Evolutionary conservation across 2,797 vertebrate species (phyloP).

Genomic region (Mormyrus proboscirostris): DNA sequence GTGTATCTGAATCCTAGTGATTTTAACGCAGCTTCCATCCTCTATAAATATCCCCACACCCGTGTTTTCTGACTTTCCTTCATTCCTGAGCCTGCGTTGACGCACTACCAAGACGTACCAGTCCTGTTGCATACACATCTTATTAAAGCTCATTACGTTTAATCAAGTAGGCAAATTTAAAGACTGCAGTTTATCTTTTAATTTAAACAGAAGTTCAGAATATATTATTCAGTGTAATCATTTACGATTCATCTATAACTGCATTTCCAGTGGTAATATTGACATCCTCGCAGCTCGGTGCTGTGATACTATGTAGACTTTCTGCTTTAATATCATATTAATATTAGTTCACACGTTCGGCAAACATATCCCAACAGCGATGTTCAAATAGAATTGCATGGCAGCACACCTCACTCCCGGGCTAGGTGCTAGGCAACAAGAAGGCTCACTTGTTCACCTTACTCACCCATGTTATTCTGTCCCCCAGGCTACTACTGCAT

Average conservation of each 20-base stretch:
- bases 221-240: not conserved
- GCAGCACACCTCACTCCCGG: not conserved
- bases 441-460: not conserved
- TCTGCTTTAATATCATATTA: not conserved
- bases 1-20: constrained; percentile 6
- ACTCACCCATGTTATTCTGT: not conserved
- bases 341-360: constrained; percentile 3
- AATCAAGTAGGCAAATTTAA: not conserved
- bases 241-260: not conserved
- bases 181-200: not conserved
- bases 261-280: not conserved
- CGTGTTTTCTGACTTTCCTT: not conserved
- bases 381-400: not conserved
- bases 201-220: not conserved
- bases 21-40: not conserved
- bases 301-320: not conserved
- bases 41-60: constrained; percentile 6
- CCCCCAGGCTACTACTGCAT: not conserved
- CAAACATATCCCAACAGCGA: not conserved
- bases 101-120: not conserved
- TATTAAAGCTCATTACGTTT: not conserved
- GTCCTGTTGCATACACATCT: not conserved
- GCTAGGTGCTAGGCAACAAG: not conserved
- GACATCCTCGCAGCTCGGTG: not conserved
- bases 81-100: not conserved